A percentile compares a stretch with the other conserved stretches of the same genome.
Conservation (phyloP, 2,113 vertebrate species). For the Eretmochelys imbricata region DNA sequence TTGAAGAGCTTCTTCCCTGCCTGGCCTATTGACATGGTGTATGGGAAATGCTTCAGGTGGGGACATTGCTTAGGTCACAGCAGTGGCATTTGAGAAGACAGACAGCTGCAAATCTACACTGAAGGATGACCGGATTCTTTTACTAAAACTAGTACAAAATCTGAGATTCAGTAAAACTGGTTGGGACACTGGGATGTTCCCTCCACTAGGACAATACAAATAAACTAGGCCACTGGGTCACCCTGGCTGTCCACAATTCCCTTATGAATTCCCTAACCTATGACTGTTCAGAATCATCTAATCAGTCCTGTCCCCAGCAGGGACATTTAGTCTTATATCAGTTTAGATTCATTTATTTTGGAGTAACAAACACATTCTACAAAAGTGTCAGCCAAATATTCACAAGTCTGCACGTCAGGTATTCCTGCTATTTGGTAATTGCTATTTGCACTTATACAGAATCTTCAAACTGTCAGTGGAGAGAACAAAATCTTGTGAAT, state of each 20-base stretch:
- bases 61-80: background rate
- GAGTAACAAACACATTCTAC: background rate
- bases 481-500: background rate
- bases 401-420: background rate
- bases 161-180: background rate
- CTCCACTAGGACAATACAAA: background rate
- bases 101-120: background rate
- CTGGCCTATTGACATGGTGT: background rate
- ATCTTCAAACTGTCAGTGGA: background rate
- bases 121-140: background rate
- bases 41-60: background rate
- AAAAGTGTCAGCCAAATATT: background rate
- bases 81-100: background rate
- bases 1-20: background rate
- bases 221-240: background rate
- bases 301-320: background rate
- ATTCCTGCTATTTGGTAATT: background rate
- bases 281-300: accelerated
- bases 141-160: background rate
- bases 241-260: background rate
- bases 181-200: background rate
- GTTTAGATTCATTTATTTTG: background rate
- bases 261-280: background rate
- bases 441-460: background rate
- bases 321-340: background rate